These are phyloP conservation scores for Pomatorhinus ruficollis DNA, from an alignment of 2,113 vertebrate species.

Conservation along the genomic window DNA sequence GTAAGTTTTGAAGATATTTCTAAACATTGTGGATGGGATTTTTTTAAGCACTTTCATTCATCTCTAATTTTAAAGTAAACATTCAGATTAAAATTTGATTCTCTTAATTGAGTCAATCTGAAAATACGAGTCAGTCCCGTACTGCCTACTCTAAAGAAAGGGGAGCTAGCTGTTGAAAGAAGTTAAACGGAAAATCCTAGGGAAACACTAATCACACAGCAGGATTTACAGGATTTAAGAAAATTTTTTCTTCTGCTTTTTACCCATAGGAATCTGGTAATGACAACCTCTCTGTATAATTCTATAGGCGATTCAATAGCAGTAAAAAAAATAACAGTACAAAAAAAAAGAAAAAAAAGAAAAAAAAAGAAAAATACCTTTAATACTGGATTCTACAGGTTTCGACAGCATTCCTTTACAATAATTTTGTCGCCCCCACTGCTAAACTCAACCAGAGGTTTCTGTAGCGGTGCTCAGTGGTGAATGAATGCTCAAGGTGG, in stretches of 20 bases:
- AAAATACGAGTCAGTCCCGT: neutral
- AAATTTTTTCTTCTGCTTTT: neutral
- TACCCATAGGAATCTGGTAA: neutral
- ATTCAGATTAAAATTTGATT: neutral
- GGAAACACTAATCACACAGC: neutral
- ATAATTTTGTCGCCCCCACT: neutral
- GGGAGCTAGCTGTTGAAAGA: neutral
- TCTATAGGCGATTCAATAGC: neutral
- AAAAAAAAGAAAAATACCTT: neutral
- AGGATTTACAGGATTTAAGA: neutral
- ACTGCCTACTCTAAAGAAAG: neutral
- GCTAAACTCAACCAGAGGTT: neutral
- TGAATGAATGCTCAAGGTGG: fast-evolving
- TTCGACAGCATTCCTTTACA: neutral
- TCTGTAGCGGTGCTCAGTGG: fast-evolving
- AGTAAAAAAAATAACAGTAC: neutral
- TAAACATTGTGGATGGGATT: fast-evolving
- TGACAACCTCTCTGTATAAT: neutral
- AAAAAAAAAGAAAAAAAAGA: too few relatives aligned
- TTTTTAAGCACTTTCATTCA: fast-evolving
- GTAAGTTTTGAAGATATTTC: neutral
- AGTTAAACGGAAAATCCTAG: neutral
- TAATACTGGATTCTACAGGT: neutral
- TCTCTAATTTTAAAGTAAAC: neutral
- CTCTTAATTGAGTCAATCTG: neutral